Evolutionary conservation across 1,140 invertebrate species (phyloP).

Genomic region (Bradysia coprophila): DNA sequence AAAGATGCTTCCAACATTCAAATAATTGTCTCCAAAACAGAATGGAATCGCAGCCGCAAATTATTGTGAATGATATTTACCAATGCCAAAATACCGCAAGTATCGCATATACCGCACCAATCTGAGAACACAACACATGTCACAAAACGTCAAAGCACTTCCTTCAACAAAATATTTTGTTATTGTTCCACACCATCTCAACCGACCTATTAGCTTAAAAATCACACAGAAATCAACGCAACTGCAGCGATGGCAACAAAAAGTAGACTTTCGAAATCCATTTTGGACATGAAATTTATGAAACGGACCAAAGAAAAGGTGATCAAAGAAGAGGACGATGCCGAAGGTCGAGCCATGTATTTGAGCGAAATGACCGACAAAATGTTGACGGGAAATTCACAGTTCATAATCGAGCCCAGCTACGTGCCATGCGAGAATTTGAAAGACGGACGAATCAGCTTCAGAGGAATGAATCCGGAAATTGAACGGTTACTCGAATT

Average conservation of each 20-base stretch:
- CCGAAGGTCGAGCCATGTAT: constrained; percentile 45
- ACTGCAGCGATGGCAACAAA: constrained; percentile 10
- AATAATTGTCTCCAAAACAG: background rate
- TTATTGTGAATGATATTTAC: no score
- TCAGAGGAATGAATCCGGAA: constrained; percentile 75
- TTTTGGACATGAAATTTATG: constrained; percentile 79
- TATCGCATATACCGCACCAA: no score
- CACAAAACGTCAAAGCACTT: no score
- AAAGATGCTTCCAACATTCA: no score
- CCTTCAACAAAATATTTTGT: no score
- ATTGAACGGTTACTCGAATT: constrained; percentile 56
- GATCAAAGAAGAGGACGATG: constrained; percentile 52
- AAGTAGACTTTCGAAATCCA: constrained; percentile 39
- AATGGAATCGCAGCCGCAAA: no score
- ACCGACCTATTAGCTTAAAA: no score
- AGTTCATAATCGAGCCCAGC: constrained; percentile 57
- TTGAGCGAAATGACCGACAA: constrained; percentile 40
- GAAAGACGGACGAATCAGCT: constrained; percentile 64
- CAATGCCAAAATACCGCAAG: no score
- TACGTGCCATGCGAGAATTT: constrained; percentile 54
- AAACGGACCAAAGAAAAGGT: constrained; percentile 68
- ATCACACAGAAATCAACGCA: no score
- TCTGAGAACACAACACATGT: no score
- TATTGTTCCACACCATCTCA: no score
- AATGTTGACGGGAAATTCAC: constrained; percentile 33